Evolutionary conservation across 2,888 invertebrate species (phyloP), one percentile per base, ranked within the genome.

Genomic region (Phlogophora meticulosa): DNA sequence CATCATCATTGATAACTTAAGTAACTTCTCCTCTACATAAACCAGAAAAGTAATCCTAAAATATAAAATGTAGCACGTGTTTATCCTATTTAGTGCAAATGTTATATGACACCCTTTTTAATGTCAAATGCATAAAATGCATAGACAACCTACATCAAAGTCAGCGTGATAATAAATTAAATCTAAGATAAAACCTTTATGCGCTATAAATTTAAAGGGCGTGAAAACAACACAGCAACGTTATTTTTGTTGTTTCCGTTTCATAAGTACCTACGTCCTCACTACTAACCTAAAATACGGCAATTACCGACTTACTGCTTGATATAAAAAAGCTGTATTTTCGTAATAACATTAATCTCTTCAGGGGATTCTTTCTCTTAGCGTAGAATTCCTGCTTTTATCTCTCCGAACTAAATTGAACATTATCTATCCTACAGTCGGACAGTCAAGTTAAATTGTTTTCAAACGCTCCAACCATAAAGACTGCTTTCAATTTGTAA

Each of bases 151-250:
- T 77, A 73, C 81, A 77, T 78, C 74, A 83, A 81, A 76, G 78
- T 58, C 63, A 63, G 42, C 56, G 46, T 75, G 69, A 72, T 70
- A 78, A 79, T 83, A 83, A 82, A 82, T 82, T 80, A 67, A 81
- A 71, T 52, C 22, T 60, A 13, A 81, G 55, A 83, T 84, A 82
- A 82, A 82, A 78, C 63, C 75, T 79, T 73, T 46, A 67, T 75
- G 76, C 38, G 51, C 65, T 43, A 75, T 83, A 81, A 81, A 82
- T 81, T 73, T 82, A 67, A 62, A 67, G 64, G 59, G 69, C 76
- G 72, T 59, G 76, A 78, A 76, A 75, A 78, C 70, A 77, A 78
- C 74, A 70, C 60, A 64, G 66, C 61, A 64, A 63, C 58, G 55
- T 62, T 45, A 70, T 66, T 61, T 69, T 67, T 60, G 9, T 52